Evolutionary conservation across 1,140 invertebrate species (phyloP), one percentile per base, ranked within the genome.

Genomic region (Drosophila virilis): DNA sequence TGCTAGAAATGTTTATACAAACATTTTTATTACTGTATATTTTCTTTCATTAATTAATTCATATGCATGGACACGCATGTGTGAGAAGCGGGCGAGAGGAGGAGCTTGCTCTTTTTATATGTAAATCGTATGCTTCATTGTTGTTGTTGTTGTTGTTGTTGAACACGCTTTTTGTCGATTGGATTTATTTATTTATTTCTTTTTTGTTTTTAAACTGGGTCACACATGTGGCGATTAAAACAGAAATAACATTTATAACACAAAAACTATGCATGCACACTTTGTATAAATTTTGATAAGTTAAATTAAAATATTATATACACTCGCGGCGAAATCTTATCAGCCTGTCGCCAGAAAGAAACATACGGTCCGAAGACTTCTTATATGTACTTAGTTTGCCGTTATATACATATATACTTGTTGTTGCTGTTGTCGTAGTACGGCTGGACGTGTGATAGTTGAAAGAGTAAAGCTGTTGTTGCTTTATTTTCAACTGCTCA

Each of bases 171-270:
- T 68, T 69, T 54, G 38, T 61, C 50, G 42, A 12, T 59, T 46
- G 13, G n/a, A 37, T 28, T 28, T 22, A 22, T 61, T 70, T 28
- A 15, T 15, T 40, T 42, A 48, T 10, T 65, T 54, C 33, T 15
- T 45, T 61, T 60, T 80, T 72, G 43, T 71, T 52, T 43, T 58
- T 70, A 77, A 88, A 86, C 65, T 88, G 58, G 83, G 83, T 88
- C 83, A 88, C 83, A 82, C 83, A 88, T 86, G 83, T 74, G 79
- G 83, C 79, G 83, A 88, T 88, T 88, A 89, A 86, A 73, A 74
- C 79, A 62, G 65, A 82, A 86, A 86, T 78, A 68, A 55, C 52
- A 75, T 86, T 59, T 65, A 45, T 52, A 78, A 54, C 62, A 59
- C 38, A 52, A 72, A 46, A 66, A 67, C 62, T 72, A 62, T 59